Evolutionary conservation across 53 echinoderm and acorn worm genomes (phyloP).

Genomic region (Patiria pectinifera): DNA sequence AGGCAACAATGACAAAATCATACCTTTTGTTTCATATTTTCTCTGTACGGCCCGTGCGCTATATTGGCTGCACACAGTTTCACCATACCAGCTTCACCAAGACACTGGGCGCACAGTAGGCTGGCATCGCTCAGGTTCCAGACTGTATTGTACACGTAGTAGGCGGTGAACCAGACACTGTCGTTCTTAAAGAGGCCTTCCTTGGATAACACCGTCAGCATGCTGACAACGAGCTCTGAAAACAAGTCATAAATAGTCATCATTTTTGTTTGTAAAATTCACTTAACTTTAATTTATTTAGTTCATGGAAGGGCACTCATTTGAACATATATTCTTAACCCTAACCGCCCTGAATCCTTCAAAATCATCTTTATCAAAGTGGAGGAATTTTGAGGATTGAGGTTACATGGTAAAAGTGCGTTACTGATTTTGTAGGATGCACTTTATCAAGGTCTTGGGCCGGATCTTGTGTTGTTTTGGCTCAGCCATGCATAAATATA

Average conservation of each 20-base stretch:
- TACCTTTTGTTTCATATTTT: constrained; percentile 91
- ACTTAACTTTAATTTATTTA: too few species aligned
- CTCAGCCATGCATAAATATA: too few species aligned
- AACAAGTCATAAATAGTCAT: not conserved
- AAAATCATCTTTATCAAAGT: too few species aligned
- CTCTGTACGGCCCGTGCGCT: constrained; percentile 85
- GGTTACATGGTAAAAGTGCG: too few species aligned
- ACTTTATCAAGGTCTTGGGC: too few species aligned
- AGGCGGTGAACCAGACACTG: constrained; percentile 87
- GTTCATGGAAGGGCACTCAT: too few species aligned
- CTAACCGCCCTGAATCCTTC: too few species aligned
- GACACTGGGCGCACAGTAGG: constrained; percentile 67
- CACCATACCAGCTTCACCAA: constrained; percentile 89
- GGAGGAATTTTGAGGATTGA: too few species aligned
- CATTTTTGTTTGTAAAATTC: too few species aligned
- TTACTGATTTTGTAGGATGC: too few species aligned
- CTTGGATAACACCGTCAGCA: constrained; percentile 73
- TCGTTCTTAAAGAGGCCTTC: constrained; percentile 87
- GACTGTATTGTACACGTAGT: constrained; percentile 88
- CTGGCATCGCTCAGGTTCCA: constrained; percentile 98
- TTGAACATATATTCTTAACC: too few species aligned
- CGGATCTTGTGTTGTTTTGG: too few species aligned
- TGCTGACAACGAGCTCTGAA: constrained; percentile 69
- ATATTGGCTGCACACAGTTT: constrained; percentile 85
- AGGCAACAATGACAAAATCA: not conserved